Evolutionary conservation across 2,113 vertebrate species (phyloP), one percentile per base, ranked within the genome.

Genomic region (Labeo catla): DNA sequence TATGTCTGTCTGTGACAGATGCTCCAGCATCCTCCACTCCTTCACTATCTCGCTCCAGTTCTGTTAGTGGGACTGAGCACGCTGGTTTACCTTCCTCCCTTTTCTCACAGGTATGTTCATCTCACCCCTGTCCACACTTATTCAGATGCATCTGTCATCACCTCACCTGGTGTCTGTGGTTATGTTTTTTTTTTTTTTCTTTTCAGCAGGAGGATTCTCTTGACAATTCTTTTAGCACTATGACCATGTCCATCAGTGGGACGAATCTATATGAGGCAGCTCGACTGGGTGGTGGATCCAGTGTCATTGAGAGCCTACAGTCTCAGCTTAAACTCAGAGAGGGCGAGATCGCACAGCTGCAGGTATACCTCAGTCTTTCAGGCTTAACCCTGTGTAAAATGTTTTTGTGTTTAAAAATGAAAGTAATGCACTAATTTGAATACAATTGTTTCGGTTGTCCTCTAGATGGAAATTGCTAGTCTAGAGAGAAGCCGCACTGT

Each of bases 321-420:
- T 99, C 98, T 28, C 98, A 99, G 91, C 93, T 99, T 81, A 99
- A 99, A 91, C 94, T 98, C 70, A 93, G 95, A 91, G 98, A 99
- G 89, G 98, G 98, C 87, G 98, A 99, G 93, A 97, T 99, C 70
- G 94, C 93, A 70, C 98, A 99, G 91, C 93, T 99, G 11, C 98
- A 99, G 98, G 98, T 99, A 94, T 16, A 19, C 21, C 5, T 68
- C 6, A 11, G 21, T 47, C 6, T 15, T 23, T 57, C 66, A 19
- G 7, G 16, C 21, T 59, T 8, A 59, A 57, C 49, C 4, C 4
- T 50, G 11, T 49, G n/a, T 28, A 28, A 28, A 28, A 2, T 28
- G 28, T 28, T 28, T 28, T 28, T 28, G 28, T 28, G 28, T 28
- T 28, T 28, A 28, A 28, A 28, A 28, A 28, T 28, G 28, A 28